A percentile compares a stretch with the other conserved stretches of the same genome.
phyloP scores from a whole-genome alignment of 2,797 vertebrate species.

The Lacerta agilis region DNA sequence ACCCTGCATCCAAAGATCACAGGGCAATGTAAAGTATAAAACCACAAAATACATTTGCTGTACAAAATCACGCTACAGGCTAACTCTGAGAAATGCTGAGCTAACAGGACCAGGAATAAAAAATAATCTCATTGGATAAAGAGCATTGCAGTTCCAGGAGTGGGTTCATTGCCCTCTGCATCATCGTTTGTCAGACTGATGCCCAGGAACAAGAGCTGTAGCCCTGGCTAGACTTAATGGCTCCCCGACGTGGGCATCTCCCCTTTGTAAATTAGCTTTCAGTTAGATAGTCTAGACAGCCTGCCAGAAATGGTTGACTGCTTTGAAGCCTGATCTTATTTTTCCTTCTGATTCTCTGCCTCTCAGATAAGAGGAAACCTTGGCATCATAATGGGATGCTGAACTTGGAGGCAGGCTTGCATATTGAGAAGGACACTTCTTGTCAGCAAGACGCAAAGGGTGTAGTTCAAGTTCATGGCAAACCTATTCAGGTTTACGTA shows the following conservation, averaged over 20 bases:
- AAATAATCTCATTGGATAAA: conserved; percentile 57
- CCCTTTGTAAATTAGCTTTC: conserved; percentile 65
- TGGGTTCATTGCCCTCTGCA: conserved; percentile 40
- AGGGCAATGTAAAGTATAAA: too few species aligned
- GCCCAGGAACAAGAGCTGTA: conserved; percentile 44
- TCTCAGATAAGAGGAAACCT: conserved; percentile 13
- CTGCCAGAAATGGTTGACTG: conserved; percentile 67
- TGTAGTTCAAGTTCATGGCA: background rate
- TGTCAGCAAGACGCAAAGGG: background rate
- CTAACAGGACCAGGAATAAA: conserved; percentile 42
- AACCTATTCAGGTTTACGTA: background rate
- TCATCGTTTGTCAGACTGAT: conserved; percentile 60
- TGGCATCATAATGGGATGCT: conserved; percentile 19
- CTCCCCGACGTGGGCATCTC: conserved; percentile 64
- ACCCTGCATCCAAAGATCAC: too few species aligned
- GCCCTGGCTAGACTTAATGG: conserved; percentile 75
- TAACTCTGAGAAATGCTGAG: conserved; percentile 35
- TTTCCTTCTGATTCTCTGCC: conserved; percentile 48
- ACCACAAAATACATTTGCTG: too few species aligned
- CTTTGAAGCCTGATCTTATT: conserved; percentile 61
- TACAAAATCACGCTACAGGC: background rate
- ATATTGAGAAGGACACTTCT: conserved; percentile 7
- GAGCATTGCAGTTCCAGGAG: conserved; percentile 46
- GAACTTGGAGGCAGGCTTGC: background rate
- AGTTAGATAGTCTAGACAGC: conserved; percentile 57